Evolutionary conservation across 2,797 vertebrate genomes (phyloP), one percentile per base, ranked within the genome.

Genomic region (Apogon hyalosoma): DNA sequence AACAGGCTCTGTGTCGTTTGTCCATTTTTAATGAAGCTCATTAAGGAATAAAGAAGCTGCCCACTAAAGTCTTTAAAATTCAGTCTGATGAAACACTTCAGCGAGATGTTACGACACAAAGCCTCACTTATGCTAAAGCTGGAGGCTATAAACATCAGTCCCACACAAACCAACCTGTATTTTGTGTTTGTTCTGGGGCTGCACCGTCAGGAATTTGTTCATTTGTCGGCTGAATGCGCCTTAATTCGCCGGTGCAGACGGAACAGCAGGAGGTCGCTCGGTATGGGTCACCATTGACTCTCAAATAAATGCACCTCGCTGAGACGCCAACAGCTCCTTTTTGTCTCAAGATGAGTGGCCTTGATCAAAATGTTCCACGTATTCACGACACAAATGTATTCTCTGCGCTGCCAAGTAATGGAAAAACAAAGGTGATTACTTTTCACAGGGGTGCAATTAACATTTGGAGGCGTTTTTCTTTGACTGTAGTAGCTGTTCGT

Each of bases 141-240:
- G 21, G 42, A 55, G 31, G 31, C 42, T 43, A 14, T 24, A 50
- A 71, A 76, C 49, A 16, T 63, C 9, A 51, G 56, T 75, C 48
- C 33, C 46, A 39, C 11, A 36, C 42, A 82, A 75, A 86, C 75
- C 75, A 79, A 63, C 18, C 7, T 0, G 1, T 14, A 31, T 40
- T 53, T 57, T 69, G 50, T 67, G 60, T 43, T 19, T 66, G 36
- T 71, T 69, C 65, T 62, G 36, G 36, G 9, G 56, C 31, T 54
- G 69, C 69, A 77, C 60, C 10, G 40, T 54, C 15, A 33, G 60
- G 74, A 72, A 75, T 84, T 54, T 80, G 56, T 71, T 61, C 62
- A 73, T 68, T 84, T 84, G 81, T 83, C 82, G 70, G 65, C 42
- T 81, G 79, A 88, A 73, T 83, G 81, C 75, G 63, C 80, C 69